Evolutionary conservation across 2,797 vertebrate species (phyloP).

Genomic region (Mycteria americana): DNA sequence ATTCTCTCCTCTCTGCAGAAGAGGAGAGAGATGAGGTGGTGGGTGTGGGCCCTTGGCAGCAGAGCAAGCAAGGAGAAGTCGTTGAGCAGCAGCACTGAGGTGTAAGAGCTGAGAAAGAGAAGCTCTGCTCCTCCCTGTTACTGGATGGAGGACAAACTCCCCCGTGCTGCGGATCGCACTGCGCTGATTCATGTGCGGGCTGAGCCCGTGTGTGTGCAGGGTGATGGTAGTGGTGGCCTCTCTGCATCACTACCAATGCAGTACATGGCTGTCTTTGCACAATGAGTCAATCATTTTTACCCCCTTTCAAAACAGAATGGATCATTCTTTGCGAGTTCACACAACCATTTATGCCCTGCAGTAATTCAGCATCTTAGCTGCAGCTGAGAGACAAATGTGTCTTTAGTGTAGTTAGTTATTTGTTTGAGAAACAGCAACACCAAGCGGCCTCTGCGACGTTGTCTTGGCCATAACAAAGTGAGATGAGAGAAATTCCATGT

Average conservation of each 20-base stretch:
- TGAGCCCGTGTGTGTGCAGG: too few species aligned
- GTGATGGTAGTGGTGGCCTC: neutral
- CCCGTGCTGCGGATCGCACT: fast-evolving
- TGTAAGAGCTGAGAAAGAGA: neutral
- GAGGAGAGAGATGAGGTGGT: neutral
- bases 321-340: neutral
- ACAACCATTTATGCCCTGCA: neutral
- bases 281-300: neutral
- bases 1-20: neutral
- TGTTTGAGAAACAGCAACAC: neutral
- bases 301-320: neutral
- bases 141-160: neutral
- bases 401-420: neutral
- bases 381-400: neutral
- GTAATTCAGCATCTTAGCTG: neutral
- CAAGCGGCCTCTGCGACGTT: neutral
- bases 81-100: neutral
- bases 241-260: neutral
- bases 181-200: fast-evolving
- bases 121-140: neutral
- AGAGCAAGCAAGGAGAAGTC: neutral
- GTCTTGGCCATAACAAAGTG: neutral
- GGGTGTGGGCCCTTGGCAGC: neutral
- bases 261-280: neutral
- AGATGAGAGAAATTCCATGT: neutral